Evolutionary conservation across 2,797 vertebrate genomes (phyloP).

Genomic region (Catamblyrhynchus diadema): DNA sequence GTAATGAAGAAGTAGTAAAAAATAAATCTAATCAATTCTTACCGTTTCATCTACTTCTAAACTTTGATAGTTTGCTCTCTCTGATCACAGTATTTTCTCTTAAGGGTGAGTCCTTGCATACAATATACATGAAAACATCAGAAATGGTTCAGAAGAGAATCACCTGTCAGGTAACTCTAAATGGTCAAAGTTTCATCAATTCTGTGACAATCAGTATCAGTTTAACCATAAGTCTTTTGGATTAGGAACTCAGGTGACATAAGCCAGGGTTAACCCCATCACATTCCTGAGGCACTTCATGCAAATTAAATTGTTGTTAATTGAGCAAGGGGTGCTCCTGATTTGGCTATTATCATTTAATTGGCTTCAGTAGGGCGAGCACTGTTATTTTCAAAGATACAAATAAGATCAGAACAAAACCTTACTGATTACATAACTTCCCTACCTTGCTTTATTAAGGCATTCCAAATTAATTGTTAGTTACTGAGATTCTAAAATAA

Average conservation of each 20-base stretch:
- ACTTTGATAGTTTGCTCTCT: neutral
- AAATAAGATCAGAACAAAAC: neutral
- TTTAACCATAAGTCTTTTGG: neutral
- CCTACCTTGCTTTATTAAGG: conserved; percentile 9
- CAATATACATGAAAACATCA: neutral
- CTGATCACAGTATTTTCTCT: neutral
- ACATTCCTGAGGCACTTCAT: neutral
- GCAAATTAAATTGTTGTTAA: neutral
- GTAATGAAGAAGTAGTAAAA: neutral
- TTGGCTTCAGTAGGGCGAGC: neutral
- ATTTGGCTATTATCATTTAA: neutral
- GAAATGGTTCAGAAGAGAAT: neutral
- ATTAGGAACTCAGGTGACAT: neutral
- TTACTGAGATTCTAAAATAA: conserved; percentile 55
- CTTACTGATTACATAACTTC: conserved; percentile 33
- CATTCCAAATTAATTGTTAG: conserved; percentile 24
- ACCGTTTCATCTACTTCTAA: neutral
- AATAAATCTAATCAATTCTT: neutral
- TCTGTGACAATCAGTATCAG: neutral
- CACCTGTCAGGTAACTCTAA: neutral
- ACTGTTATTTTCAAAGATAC: neutral
- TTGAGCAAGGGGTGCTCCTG: neutral
- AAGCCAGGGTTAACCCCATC: neutral
- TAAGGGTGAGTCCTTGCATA: neutral
- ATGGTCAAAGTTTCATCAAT: neutral